phyloP scores from a whole-genome alignment of 2,888 invertebrate species.

The Drosophila multiciliata region DNA sequence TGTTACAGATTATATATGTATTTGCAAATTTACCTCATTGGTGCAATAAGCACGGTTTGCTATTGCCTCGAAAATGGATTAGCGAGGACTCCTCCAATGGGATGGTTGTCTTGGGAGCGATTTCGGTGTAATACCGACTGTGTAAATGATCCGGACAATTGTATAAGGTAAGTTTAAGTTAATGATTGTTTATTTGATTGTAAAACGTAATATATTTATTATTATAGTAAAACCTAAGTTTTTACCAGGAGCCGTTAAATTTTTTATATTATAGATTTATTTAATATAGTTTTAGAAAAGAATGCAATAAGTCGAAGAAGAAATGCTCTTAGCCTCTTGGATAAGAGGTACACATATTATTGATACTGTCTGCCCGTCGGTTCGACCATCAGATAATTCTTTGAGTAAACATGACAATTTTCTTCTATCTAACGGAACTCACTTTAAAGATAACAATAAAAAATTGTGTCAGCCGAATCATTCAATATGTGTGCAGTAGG shows the following conservation, averaged over 20 bases:
- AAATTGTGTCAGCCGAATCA: neutral
- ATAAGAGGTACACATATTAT: neutral
- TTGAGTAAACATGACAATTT: too few species aligned
- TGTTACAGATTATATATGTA: constrained; percentile 34
- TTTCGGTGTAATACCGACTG: constrained; percentile 88
- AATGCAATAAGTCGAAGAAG: neutral
- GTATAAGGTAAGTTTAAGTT: constrained; percentile 86
- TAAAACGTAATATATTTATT: neutral
- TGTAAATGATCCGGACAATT: constrained; percentile 87
- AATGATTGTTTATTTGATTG: neutral
- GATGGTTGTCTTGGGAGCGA: constrained; percentile 89
- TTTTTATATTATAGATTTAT: neutral
- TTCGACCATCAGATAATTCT: neutral
- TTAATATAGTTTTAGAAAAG: neutral
- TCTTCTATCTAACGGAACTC: neutral
- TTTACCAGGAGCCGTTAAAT: neutral
- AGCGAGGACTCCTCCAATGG: constrained; percentile 89
- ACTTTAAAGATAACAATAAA: neutral
- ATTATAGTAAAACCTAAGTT: neutral
- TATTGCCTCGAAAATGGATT: constrained; percentile 87
- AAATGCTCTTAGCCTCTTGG: too few species aligned
- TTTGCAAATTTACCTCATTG: constrained; percentile 30
- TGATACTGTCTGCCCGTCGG: neutral
- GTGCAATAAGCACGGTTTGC: constrained; percentile 36
- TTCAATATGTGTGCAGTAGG: neutral